Evolutionary conservation across 2,888 invertebrate genomes (phyloP), one percentile per base, ranked within the genome.

Genomic region (Macrostomum cliftonense): DNA sequence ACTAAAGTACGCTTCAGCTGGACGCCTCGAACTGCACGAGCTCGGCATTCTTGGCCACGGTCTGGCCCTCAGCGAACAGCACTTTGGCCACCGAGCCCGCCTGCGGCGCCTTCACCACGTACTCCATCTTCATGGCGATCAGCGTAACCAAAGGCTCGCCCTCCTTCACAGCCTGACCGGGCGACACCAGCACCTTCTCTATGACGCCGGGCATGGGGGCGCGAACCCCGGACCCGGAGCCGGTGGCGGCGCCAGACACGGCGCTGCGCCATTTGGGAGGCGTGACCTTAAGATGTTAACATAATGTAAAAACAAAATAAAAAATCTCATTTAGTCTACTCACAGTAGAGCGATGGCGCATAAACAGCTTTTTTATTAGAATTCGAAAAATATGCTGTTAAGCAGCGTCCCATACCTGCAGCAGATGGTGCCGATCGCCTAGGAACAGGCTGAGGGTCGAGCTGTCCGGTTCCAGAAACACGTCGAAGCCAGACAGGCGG

Each of bases 81-180:
- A 93, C 72, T 2, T 78, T 76, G 43, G 81, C 77, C 2, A 95
- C 78, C 7, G 74, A 76, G 43, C 84, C 89, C 12, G 14, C 44
- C 17, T 12, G 14, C 37, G 36, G 37, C 11, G 53, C 45, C 37
- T 52, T 66, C 63, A 78, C 78, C 16, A 45, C 52, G 39, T 51
- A 51, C 75, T 97, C 97, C 97, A 99, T 99, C 75, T 99, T 97
- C 97, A 97, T 97, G 1, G 97, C 97, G 55, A 91, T 88, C 63
- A 97, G 80, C 42, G 93, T 82, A 53, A 93, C 80, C 2, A 99
- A 73, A 0, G 84, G 80, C 64, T 95, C 88, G 1, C 91, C 93
- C 64, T 79, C 78, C 54, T 79, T 78, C 2, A 97, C 88, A 60
- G 65, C 57, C 59, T 88, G 82, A 1, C 89, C 91, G 20, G 77